Percentiles rank a stretch among this genome's conserved stretches.
These are phyloP conservation scores for Gonocerus acuteangulatus DNA, from an alignment of 2,888 invertebrate genomes.

Conservation along the genomic window DNA sequence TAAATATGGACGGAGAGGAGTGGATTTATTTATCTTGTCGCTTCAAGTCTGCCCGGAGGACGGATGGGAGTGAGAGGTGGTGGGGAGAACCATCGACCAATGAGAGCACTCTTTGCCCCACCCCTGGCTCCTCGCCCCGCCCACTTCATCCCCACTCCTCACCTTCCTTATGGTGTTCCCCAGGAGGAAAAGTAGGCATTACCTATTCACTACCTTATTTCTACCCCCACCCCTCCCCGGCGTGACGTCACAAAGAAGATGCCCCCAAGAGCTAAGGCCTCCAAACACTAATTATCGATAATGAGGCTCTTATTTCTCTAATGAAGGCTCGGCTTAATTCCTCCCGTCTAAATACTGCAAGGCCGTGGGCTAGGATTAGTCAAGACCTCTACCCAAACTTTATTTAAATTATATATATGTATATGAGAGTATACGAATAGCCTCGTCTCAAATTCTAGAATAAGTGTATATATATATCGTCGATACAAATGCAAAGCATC, in stretches of 20 bases:
- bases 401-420: no score
- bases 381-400: no score
- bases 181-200: constrained; percentile 18
- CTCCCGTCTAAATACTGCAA: no score
- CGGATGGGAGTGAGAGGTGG: background rate
- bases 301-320: constrained; percentile 26
- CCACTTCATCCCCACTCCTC: constrained; percentile 11
- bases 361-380: no score
- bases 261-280: constrained; percentile 1
- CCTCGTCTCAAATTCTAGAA: no score
- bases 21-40: constrained; percentile 28
- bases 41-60: constrained; percentile 6
- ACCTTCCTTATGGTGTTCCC: constrained; percentile 10
- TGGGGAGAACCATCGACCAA: background rate
- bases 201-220: constrained; percentile 25
- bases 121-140: constrained; percentile 17
- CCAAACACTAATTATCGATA: constrained; percentile 19
- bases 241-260: constrained; percentile 25
- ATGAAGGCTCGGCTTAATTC: constrained; percentile 9
- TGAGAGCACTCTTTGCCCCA: background rate
- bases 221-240: background rate
- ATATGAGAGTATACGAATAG: no score
- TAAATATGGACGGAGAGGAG: constrained; percentile 28
- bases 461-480: no score
- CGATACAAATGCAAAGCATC: no score